Conservation (phyloP, 2,888 invertebrate genomes). For the Julus scandinavius region DNA sequence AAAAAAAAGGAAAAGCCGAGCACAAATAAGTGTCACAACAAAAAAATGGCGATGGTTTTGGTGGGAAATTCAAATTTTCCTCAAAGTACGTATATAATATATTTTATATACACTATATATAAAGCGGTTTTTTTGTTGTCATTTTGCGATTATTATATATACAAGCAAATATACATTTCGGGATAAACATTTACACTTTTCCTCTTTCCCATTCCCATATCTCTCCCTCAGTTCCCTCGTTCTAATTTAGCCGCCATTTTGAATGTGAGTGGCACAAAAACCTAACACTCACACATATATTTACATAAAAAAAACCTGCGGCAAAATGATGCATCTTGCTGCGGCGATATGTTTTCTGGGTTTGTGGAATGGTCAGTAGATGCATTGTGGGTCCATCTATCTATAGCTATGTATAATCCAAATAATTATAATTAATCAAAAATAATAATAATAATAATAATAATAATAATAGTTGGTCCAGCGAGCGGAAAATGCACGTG, state of each 20-base stretch:
- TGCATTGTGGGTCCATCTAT: not conserved
- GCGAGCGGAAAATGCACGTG: constrained; percentile 18
- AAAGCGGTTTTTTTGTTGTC: not conserved
- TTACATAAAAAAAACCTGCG: not conserved
- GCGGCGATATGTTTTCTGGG: not conserved
- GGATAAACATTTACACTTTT: not conserved
- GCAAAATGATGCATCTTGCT: not conserved
- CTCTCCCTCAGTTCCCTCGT: too few relatives aligned
- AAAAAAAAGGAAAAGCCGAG: not conserved
- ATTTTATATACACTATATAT: constrained; percentile 33
- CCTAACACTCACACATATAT: not conserved
- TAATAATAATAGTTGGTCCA: constrained; percentile 31
- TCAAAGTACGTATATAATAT: not conserved
- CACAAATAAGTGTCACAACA: not conserved
- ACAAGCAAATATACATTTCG: constrained; percentile 23
- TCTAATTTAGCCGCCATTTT: not conserved
- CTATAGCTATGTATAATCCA: constrained; percentile 1
- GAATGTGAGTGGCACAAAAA: not conserved
- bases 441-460: not conserved
- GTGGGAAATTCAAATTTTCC: constrained; percentile 7
- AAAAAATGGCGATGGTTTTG: constrained; percentile 10
- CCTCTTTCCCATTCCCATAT: too few relatives aligned
- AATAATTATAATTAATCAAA: not conserved
- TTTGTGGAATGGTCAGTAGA: not conserved
- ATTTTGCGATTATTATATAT: not conserved